Evolutionary conservation across 2,113 vertebrate species (phyloP), one percentile per base, ranked within the genome.

Genomic region (Pteruthius melanotis): DNA sequence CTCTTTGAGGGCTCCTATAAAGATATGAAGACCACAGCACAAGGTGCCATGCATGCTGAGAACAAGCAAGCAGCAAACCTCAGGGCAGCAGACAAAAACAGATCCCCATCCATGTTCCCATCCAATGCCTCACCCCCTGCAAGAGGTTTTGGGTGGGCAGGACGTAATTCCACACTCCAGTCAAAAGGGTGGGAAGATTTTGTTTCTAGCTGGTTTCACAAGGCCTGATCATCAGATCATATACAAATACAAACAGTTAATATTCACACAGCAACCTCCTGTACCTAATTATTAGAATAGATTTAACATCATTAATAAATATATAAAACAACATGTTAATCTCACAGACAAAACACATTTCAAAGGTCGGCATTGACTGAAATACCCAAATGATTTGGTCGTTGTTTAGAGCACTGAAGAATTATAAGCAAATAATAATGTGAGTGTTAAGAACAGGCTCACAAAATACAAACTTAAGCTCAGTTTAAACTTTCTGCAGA

Each of bases 271-370:
- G 63, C 54, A 70, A 83, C 42, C 28, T 78, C 65, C 64, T 56
- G 89, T 78, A 70, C 72, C 86, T 83, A 81, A 92, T 44, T 27
- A 71, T 71, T 44, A 56, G 21, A 83, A 86, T 18, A 94, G 83
- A 83, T 92, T 83, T 57, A 90, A 95, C 86, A 56, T 87, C 68
- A 74, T 95, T 90, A 96, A 96, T 97, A 97, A 97, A 97, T 95
- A 97, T 81, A 77, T 92, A 93, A 93, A 96, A 50, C 78, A 77
- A 90, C 80, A 74, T 35, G n/a, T 47, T 78, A 66, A 87, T 93
- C 56, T 94, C 94, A 95, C 95, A 52, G 91, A 95, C 86, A 81
- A 90, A 93, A 83, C 92, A 80, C 79, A 3, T 93, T 80, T 80
- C 66, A 47, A 87, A 95, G 28, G 50, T 77, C 40, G n/a, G 92